phyloP scores from a whole-genome alignment of 30 jellyfish, hydroid and myxozoan species.

The Catostylus mosaicus region DNA sequence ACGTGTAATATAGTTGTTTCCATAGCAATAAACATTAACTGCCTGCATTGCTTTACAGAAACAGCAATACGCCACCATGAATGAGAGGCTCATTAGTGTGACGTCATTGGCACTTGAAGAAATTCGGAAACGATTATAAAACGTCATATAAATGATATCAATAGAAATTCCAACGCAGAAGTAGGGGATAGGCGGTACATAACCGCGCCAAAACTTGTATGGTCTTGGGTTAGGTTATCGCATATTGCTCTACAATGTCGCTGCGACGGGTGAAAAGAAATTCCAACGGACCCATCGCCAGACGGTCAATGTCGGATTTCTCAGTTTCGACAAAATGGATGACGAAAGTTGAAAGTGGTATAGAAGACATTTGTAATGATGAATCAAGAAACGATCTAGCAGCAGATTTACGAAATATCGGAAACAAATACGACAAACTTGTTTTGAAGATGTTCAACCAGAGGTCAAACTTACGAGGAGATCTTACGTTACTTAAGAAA shows the following conservation, averaged over 20 bases:
- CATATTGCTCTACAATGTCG: conserved; percentile 22
- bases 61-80: neutral
- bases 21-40: neutral
- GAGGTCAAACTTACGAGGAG: conserved; percentile 59
- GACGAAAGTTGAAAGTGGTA: conserved; percentile 57
- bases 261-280: conserved; percentile 36
- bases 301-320: conserved; percentile 50
- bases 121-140: neutral
- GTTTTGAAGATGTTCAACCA: conserved; percentile 58
- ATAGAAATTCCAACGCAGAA: neutral
- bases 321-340: conserved; percentile 10
- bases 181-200: no score
- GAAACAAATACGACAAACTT: conserved; percentile 60
- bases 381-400: conserved; percentile 23
- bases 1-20: neutral
- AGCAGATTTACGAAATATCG: conserved; percentile 64
- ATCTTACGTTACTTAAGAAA: conserved; percentile 38
- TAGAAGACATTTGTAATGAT: conserved; percentile 21
- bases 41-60: conserved; percentile 1
- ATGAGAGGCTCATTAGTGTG: conserved; percentile 6
- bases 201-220: neutral
- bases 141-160: neutral
- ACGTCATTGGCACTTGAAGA: neutral
- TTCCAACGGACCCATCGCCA: conserved; percentile 17
- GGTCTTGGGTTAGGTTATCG: neutral